These are phyloP conservation scores for Hofmannophila pseudospretella DNA, from an alignment of 2,888 invertebrate species.

Conservation along the genomic window DNA sequence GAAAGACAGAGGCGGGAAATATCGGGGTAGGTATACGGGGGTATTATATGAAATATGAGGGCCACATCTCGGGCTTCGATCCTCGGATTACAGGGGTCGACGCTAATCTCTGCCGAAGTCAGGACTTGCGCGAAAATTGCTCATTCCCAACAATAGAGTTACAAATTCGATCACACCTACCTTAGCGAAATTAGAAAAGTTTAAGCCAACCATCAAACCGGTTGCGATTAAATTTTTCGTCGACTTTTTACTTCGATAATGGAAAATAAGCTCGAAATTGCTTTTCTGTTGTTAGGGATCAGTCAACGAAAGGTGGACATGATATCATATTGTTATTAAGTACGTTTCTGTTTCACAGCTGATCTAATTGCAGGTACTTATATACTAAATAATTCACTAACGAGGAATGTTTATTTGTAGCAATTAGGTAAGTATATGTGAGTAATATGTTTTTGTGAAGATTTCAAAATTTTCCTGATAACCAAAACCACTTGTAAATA, in stretches of 20 bases:
- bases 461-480: no score
- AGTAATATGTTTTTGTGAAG: no score
- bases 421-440: no score
- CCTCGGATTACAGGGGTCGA: conserved; percentile 45
- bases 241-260: conserved; percentile 12
- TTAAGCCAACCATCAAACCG: conserved; percentile 25
- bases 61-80: conserved; percentile 42
- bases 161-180: conserved; percentile 45
- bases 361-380: no score
- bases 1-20: conserved; percentile 24
- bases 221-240: conserved; percentile 27
- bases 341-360: no score
- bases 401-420: no score
- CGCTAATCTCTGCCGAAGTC: conserved; percentile 48
- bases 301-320: neutral
- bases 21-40: conserved; percentile 23
- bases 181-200: conserved; percentile 45
- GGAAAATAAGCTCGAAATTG: conserved; percentile 13
- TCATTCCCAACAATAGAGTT: conserved; percentile 34
- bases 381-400: no score
- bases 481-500: no score
- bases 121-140: conserved; percentile 20
- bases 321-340: neutral
- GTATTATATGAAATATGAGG: conserved; percentile 64
- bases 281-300: conserved; percentile 1